Conservation (phyloP, 1,140 invertebrate species). For the Zaprionus capensis region DNA sequence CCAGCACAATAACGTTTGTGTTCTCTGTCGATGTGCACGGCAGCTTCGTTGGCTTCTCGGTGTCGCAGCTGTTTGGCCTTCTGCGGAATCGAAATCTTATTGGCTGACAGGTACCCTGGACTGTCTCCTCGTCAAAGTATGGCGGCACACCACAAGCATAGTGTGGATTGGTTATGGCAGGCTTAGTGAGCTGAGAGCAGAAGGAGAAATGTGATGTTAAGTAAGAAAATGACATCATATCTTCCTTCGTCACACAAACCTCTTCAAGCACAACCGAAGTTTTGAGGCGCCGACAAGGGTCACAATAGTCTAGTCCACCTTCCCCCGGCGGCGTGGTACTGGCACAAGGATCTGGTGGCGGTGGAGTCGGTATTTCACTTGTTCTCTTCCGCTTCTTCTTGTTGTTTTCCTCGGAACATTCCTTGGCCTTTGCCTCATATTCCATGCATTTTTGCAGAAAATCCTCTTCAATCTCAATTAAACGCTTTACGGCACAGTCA, state of each 20-base stretch:
- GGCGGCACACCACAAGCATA: slow-evolving; percentile 15
- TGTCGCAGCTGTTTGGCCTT: slow-evolving; percentile 49
- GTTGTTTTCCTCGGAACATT: not conserved
- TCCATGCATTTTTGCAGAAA: slow-evolving; percentile 29
- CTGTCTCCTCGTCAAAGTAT: slow-evolving; percentile 72
- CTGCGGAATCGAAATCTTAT: slow-evolving; percentile 66
- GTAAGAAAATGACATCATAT: not conserved
- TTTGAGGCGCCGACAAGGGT: slow-evolving; percentile 53
- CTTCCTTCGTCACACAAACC: slow-evolving; percentile 28
- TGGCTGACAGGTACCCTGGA: slow-evolving; percentile 62
- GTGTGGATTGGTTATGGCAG: slow-evolving; percentile 50
- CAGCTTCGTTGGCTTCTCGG: slow-evolving; percentile 41
- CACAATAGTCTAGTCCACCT: slow-evolving; percentile 33
- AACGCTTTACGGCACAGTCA: slow-evolving; percentile 64
- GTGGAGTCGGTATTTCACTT: not conserved
- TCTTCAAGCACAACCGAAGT: slow-evolving; percentile 67
- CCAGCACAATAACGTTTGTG: slow-evolving; percentile 66
- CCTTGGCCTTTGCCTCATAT: not conserved
- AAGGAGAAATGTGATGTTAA: not conserved
- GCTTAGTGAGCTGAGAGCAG: slow-evolving; percentile 48
- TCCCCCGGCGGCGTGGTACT: slow-evolving; percentile 20
- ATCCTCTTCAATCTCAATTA: slow-evolving; percentile 69
- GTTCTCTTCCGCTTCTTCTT: not conserved
- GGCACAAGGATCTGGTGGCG: slow-evolving; percentile 36
- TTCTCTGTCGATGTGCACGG: slow-evolving; percentile 53